Base-by-base conservation (phyloP, 92 coral and sea anemone genomes). In the Virgularia gustaviana region DNA sequence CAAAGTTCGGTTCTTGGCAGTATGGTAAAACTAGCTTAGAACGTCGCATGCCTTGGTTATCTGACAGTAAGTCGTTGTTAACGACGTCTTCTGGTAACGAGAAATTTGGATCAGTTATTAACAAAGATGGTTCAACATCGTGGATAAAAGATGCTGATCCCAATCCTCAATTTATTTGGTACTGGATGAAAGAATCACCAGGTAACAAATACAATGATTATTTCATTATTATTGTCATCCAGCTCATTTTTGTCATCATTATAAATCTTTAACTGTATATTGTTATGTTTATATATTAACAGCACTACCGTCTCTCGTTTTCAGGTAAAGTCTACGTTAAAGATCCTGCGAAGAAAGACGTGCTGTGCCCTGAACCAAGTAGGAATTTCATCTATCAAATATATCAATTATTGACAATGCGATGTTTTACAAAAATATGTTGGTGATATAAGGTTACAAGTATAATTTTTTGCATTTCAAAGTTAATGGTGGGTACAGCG, bases 311-410 rank as follows among this genome's bases (percentile, higher is more conserved):
- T 43, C 51, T 13, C 51, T 43, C 13, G 16, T 22, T 13, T 22
- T 22, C 25, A 65, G 72, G 72, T 65, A 27, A 27, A 36, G 18
- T 65, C n/a, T 65, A 42, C n/a, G 35, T 41, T 41, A 11, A 41
- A 1, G 56, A 65, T 44, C 72, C 37, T 27, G 15, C 56, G 0
- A 65, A 65, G 56, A 65, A 65, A 38, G 97, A 91, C 71, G 76
- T 75, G 1, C 83, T 91, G 97, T 91, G 97, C 35, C 97, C 97
- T 6, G 75, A 84, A 19, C 91, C 85, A 81, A 96, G 97, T 91
- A 76, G n/a, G 72, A 41, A 20, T 44, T n/a, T 38, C n/a, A 22
- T 65, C 12, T 31, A 16, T 37, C 20, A 19, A 63, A n/a, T n/a
- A 35, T n/a, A 0, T 0, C 16, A 16, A 23, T 19, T 25, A n/a